Conservation (phyloP, 2,797 vertebrate genomes). For the Oreochromis mossambicus region DNA sequence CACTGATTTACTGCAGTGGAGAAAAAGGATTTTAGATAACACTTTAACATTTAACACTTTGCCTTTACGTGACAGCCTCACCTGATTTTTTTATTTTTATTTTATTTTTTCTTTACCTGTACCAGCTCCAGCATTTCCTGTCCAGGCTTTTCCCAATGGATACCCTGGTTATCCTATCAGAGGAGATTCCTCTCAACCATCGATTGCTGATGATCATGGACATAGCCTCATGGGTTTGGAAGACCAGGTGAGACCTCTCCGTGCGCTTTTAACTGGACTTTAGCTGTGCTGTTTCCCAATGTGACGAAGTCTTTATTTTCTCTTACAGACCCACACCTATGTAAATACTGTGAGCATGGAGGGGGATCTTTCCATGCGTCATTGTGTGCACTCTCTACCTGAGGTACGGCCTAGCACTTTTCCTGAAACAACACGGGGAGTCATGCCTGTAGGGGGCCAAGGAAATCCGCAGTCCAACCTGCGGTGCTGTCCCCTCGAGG, state of each 20-base stretch:
- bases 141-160: constrained; percentile 91
- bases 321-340: constrained; percentile 91
- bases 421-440: constrained; percentile 73
- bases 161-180: constrained; percentile 88
- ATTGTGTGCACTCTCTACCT: constrained; percentile 90
- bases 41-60: neutral
- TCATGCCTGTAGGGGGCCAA: constrained; percentile 66
- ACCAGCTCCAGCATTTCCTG: constrained; percentile 86
- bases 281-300: neutral
- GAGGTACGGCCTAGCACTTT: constrained; percentile 84
- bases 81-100: neutral
- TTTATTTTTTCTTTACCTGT: neutral
- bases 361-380: constrained; percentile 85
- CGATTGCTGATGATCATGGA: constrained; percentile 87
- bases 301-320: neutral
- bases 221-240: constrained; percentile 89
- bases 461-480: constrained; percentile 71
- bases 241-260: constrained; percentile 83
- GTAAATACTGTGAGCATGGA: constrained; percentile 92
- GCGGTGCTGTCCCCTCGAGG: constrained; percentile 83
- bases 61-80: neutral
- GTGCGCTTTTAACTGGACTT: neutral
- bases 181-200: constrained; percentile 85
- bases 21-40: neutral
- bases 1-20: neutral